phyloP scores from a whole-genome alignment of 2,113 vertebrate species.

The Petaurus breviceps region DNA sequence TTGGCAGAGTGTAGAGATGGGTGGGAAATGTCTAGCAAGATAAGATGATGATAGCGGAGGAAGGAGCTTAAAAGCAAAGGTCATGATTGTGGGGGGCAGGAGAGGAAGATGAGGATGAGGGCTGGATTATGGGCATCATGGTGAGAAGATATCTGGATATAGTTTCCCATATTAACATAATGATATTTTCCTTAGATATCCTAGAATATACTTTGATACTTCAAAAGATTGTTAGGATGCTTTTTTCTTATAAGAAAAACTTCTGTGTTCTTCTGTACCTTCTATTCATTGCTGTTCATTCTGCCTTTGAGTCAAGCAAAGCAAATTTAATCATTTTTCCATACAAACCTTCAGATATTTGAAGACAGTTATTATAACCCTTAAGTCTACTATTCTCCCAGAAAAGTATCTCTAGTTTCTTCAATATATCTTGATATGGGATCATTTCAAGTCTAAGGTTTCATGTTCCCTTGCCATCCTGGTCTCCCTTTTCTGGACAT shows the following conservation, averaged over 20 bases:
- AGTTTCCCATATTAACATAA: not conserved
- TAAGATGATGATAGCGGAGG: not conserved
- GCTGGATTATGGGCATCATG: not conserved
- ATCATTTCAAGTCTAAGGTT: not conserved
- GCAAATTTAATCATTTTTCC: not conserved
- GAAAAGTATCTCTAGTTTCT: not conserved
- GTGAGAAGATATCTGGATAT: not conserved
- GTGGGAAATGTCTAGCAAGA: not conserved
- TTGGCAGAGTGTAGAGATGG: not conserved
- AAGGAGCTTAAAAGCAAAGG: not conserved
- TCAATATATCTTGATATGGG: not conserved
- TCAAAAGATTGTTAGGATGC: not conserved
- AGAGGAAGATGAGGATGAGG: not conserved
- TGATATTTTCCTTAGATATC: not conserved
- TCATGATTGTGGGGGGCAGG: not conserved
- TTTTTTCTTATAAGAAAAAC: not conserved
- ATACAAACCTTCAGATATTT: not conserved
- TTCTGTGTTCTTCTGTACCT: not conserved
- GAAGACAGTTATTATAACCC: not conserved
- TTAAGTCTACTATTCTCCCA: not conserved
- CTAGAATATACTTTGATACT: not conserved
- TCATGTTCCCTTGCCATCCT: not conserved
- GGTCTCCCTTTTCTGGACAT: not conserved
- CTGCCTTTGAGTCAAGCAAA: not conserved
- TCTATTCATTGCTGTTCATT: not conserved